A percentile compares a stretch with the other conserved stretches of the same genome.
These are phyloP conservation scores for Oligia latruncula DNA, from an alignment of 2,888 invertebrate species.

Conservation along the genomic window DNA sequence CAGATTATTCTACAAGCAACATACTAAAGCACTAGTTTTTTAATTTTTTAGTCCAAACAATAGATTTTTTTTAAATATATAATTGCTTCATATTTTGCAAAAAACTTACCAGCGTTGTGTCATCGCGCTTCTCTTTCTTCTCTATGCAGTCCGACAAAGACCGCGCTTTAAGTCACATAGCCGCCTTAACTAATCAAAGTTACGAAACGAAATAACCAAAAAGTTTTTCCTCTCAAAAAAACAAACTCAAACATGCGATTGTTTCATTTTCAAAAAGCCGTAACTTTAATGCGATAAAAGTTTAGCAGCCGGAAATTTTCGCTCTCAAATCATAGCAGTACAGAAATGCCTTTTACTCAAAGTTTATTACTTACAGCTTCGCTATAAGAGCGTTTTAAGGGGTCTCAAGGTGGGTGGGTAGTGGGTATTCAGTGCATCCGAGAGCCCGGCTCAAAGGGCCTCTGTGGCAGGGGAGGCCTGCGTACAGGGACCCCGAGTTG, in stretches of 20 bases:
- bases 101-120: too few species aligned
- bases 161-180: too few species aligned
- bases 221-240: constrained; percentile 7
- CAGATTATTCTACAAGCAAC: too few species aligned
- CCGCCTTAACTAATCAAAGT: neutral
- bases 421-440: constrained; percentile 81
- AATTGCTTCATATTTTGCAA: too few species aligned
- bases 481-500: constrained; percentile 52
- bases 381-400: constrained; percentile 79
- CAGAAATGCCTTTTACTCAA: constrained; percentile 68
- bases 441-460: constrained; percentile 81
- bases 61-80: too few species aligned
- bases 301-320: constrained; percentile 35
- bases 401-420: constrained; percentile 68
- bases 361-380: constrained; percentile 78
- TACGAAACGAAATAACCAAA: neutral
- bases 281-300: constrained; percentile 38
- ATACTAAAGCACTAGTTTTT: too few species aligned
- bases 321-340: constrained; percentile 52
- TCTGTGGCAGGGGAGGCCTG: constrained; percentile 65
- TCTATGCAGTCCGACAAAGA: too few species aligned
- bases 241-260: constrained; percentile 32
- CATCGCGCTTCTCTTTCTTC: too few species aligned
- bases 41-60: too few species aligned
- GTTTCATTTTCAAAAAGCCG: constrained; percentile 20